Base-by-base conservation (phyloP, 1,140 invertebrate species). In the Linepithema humile region DNA sequence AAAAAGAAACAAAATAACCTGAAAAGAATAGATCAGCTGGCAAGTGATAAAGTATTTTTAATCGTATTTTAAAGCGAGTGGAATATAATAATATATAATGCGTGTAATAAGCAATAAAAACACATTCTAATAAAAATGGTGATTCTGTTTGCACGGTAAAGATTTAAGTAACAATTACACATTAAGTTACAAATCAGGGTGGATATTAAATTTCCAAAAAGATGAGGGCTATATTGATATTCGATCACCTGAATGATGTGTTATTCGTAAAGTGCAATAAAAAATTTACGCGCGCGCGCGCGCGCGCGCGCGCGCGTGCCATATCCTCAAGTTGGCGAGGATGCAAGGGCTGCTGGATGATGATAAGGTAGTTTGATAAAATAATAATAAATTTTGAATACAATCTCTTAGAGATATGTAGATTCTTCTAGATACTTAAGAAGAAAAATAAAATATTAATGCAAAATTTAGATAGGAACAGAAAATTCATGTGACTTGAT, bases 221-320 rank as follows among this genome's bases (percentile, higher is more conserved):
- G 35, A 97, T 98, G 97, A 96, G 95, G 90, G 96, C 96, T 57
- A 95, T 97, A 85, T 93, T 98, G 85, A 96, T 97, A 83, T 97
- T 97, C 91, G 96, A 97, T 93, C 96, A 96, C 92, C 94, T 97
- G 29, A 98, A 98, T 90, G 97, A 98, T 94, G 95, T 98, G 17
- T 93, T 97, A 45, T 98, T 97, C 94, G 96, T 96, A 77, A 97
- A 97, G 94, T 97, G 96, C 93, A 96, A 98, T 91, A 94, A 95
- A 32, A 95, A 96, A 90, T 98, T 98, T 74, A n/a, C n/a, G n/a
- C n/a, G n/a, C n/a, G n/a, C n/a, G n/a, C n/a, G n/a, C n/a, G n/a
- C n/a, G n/a, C n/a, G n/a, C n/a, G n/a, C n/a, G n/a, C n/a, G n/a
- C n/a, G n/a, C 94, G 94, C 96, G 0, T 91, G 94, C 64, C 96